Conservation (phyloP, 92 coral and sea anemone species). For the Zoanthus solanderi region DNA sequence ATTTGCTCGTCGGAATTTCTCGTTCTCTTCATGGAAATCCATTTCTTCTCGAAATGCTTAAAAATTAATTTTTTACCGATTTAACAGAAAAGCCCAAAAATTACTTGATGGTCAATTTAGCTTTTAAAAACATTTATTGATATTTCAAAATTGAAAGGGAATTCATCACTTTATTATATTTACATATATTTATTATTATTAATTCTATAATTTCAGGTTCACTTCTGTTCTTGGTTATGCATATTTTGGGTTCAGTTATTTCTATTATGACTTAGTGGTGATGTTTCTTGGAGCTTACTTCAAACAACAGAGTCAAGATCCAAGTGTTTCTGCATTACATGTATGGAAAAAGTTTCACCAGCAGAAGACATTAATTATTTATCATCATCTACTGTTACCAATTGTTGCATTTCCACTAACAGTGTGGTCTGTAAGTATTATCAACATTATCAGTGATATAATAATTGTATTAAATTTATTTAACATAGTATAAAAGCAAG, state of each 20-base stretch:
- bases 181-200: too few species aligned
- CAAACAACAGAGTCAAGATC: conserved; percentile 71
- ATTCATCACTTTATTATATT: too few species aligned
- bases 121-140: not conserved
- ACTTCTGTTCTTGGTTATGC: conserved; percentile 76
- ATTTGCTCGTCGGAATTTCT: not conserved
- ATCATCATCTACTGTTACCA: conserved; percentile 89
- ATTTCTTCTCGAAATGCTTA: not conserved
- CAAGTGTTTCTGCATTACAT: conserved; percentile 47
- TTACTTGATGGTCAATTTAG: not conserved
- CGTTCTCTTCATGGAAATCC: not conserved
- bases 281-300: conserved; percentile 91
- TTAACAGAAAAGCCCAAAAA: not conserved
- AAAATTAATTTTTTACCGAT: not conserved
- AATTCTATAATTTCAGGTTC: conserved; percentile 56
- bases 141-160: too few species aligned
- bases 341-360: conserved; percentile 78
- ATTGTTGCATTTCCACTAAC: conserved; percentile 87
- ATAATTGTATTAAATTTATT: too few species aligned
- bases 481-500: too few species aligned
- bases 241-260: conserved; percentile 92
- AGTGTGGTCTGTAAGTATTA: conserved; percentile 80
- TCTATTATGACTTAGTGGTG: conserved; percentile 93
- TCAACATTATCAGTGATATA: not conserved
- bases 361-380: conserved; percentile 79